Base-by-base conservation (phyloP, 2,888 invertebrate genomes). In the Caenorhabditis sinica region DNA sequence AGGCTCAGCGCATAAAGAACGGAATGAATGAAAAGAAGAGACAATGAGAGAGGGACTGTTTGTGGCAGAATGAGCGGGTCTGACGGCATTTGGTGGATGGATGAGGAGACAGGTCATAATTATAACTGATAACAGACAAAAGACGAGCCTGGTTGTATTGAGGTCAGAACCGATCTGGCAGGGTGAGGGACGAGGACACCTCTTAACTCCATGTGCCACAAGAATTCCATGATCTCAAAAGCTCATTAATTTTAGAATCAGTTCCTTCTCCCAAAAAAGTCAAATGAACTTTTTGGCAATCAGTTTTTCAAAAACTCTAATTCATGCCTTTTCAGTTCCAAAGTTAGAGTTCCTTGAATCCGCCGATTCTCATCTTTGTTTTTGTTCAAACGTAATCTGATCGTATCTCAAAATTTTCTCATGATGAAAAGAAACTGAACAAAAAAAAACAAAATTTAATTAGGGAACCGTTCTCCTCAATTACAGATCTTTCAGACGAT, bases 41-140 rank as follows among this genome's bases (percentile, higher is more conserved):
- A 28, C 25, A 15, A 25, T 11, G 23, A 23, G 28, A 15, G 45
- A 33, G 25, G 66, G 56, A 36, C 33, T 36, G 65, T 61, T 60
- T 65, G 25, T 68, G 76, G 40, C 77, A 77, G 69, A 61, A 36
- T 53, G n/a, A 28, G 49, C 40, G 68, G 20, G 77, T 72, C 79
- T 79, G 79, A 33, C 63, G 71, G 56, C 79, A 79, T 53, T 63
- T 79, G 79, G 79, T 63, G 63, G 71, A 79, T 65, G 72, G 58
- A 56, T 25, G 56, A 28, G 56, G 2, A 13, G 79, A 61, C 71
- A 79, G 71, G 71, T 63, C 43, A 56, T 79, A 79, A 79, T 79
- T 79, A 72, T 49, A 63, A 61, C 36, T 73, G 73, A 73, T 73
- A 73, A 73, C 33, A 20, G 25, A 15, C 1, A 56, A 25, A 51